Evolutionary conservation across 1,140 invertebrate species (phyloP), one percentile per base, ranked within the genome.

Genomic region (Musca vetustissima): DNA sequence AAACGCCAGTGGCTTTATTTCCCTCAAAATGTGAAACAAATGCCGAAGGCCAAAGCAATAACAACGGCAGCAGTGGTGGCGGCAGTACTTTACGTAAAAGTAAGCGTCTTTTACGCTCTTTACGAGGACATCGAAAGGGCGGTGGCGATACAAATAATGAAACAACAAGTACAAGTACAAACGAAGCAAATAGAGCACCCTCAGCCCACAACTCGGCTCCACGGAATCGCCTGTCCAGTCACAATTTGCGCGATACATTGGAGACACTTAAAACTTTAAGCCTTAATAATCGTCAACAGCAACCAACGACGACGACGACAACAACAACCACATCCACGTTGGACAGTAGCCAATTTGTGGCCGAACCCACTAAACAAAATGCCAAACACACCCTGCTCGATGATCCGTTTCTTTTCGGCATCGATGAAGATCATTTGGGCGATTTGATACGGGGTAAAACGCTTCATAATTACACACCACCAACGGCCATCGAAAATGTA

Each of bases 371-470:
- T 19, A 76, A 79, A 49, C 24, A 71, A 32, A 78, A 80, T 72
- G 80, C 79, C 52, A 72, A 73, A 28, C 78, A 82, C 17, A 82
- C 80, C 9, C 74, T 82, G 32, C 73, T 82, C 14, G 80, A 82
- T 67, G 80, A 82, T 74, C 80, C 80, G 52, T 82, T 82, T 73
- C 74, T 82, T 19, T 80, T 82, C 21, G 80, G 80, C 70, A 80
- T 80, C 69, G 79, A 81, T 69, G 79, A 74, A 9, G 79, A 80
- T 72, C 78, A 80, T 52, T 69, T 80, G 70, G 76, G 78, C 15
- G 78, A 80, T 71, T 69, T 80, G 65, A 70, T 79, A 21, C 64
- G 73, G 0, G 75, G 76, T 65, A 80, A 80, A 67, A 72, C 72
- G n/a, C 36, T 9, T 13, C 57, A n/a, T 19, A 36, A 28, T 2